Evolutionary conservation across 2,797 vertebrate genomes (phyloP), one percentile per base, ranked within the genome.

Genomic region (Bovichtus diacanthus): DNA sequence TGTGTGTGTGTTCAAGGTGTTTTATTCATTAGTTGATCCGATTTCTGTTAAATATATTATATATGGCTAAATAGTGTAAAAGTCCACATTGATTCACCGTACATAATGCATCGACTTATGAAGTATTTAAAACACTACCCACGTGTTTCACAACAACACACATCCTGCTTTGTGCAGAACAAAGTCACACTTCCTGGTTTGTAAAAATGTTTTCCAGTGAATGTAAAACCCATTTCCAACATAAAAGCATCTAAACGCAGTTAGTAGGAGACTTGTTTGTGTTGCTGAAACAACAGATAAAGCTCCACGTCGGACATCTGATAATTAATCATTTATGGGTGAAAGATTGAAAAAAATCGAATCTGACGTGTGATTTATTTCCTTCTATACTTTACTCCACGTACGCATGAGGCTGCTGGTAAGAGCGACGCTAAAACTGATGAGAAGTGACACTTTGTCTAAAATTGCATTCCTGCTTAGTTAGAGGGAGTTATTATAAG

Each of bases 401-500:
- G 50, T 29, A 7, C 60, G 9, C 21, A 29, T 7, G 2, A 2
- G 34, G 10, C 39, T 41, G 2, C 2, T 39, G 12, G 46, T 3
- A 6, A 34, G 8, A 16, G 5, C n/a, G 18, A 19, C 2, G 0
- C 7, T 46, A 7, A 31, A 19, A 3, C 38, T 74, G 36, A 82
- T 44, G 34, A 74, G 34, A 60, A 76, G 61, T 64, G 76, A 19
- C 73, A 16, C 62, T 6, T 77, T 29, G n/a, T 64, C 49, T 65
- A 62, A 75, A 36, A 34, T 44, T 19, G 34, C n/a, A n/a, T 6
- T 5, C 5, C 72, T 61, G 51, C 34, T 70, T 25, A 1, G 11
- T 74, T n/a, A 50, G 36, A 84, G 41, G 27, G 38, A 46, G 34
- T 79, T 56, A 70, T 80, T 78, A 69, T 54, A 44, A 36, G 43